A percentile compares a stretch with the other conserved stretches of the same genome.
Conservation (phyloP, 2,113 vertebrate species). For the Gymnobelideus leadbeateri region DNA sequence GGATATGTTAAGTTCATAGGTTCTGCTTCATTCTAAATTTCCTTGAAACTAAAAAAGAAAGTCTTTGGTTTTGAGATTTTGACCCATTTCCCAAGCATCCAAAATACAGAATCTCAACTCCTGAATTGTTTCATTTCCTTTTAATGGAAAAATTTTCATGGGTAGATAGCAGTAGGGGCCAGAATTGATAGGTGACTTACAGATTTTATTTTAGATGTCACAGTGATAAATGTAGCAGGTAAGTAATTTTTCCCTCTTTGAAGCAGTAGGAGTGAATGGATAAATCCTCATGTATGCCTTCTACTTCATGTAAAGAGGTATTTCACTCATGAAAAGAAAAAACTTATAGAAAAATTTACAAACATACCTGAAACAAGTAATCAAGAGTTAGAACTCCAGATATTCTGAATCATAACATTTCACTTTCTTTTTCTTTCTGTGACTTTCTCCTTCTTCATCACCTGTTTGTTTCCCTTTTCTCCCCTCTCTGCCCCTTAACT, state of each 20-base stretch:
- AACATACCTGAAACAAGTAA: background rate
- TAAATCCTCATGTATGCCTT: background rate
- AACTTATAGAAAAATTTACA: slow-evolving; percentile 31
- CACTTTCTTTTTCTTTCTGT: background rate
- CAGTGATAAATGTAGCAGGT: slow-evolving; percentile 36
- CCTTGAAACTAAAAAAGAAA: slow-evolving; percentile 55
- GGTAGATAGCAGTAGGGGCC: slow-evolving; percentile 17
- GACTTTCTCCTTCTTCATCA: background rate
- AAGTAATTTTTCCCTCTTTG: slow-evolving; percentile 29
- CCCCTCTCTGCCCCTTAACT: background rate
- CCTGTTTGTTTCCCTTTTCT: background rate
- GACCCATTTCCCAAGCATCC: background rate
- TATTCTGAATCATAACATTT: background rate
- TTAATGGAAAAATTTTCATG: slow-evolving; percentile 38
- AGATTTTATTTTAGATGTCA: slow-evolving; percentile 41
- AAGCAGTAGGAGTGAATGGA: background rate
- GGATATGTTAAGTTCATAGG: slow-evolving; percentile 25
- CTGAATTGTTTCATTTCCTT: slow-evolving; percentile 48
- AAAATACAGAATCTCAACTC: slow-evolving; percentile 17
- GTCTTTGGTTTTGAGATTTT: slow-evolving; percentile 41
- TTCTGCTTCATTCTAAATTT: slow-evolving; percentile 45
- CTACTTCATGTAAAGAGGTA: background rate
- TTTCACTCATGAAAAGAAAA: slow-evolving; percentile 46
- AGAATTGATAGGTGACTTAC: slow-evolving; percentile 35
- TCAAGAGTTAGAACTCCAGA: background rate